Evolutionary conservation across 2,797 vertebrate genomes (phyloP).

Genomic region (Pantherophis vulpinus): DNA sequence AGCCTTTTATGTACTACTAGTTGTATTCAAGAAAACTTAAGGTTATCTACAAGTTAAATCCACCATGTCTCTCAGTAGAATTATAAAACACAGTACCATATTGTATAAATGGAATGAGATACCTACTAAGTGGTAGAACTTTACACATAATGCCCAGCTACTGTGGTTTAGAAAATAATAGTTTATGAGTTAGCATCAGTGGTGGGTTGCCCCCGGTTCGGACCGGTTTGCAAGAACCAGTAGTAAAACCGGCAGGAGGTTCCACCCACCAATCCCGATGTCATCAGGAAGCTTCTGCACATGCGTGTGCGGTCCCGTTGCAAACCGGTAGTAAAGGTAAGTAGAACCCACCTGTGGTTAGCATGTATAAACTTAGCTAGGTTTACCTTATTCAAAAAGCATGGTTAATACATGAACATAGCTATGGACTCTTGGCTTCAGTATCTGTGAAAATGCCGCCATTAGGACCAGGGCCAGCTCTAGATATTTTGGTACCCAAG

Average conservation of each 20-base stretch:
- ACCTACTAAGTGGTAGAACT: background rate
- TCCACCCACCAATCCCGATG: too few relatives aligned
- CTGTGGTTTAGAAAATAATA: background rate
- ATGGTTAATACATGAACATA: background rate
- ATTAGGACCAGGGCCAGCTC: background rate
- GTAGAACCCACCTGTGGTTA: background rate
- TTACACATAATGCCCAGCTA: background rate
- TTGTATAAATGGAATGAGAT: background rate
- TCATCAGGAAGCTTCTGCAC: too few relatives aligned
- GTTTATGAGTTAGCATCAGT: background rate
- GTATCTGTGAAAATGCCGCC: background rate
- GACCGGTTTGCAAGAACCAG: too few relatives aligned
- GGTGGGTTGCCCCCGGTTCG: too few relatives aligned
- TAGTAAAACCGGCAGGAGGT: too few relatives aligned
- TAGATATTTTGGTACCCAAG: background rate
- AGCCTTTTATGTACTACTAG: background rate
- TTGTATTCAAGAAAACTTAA: background rate
- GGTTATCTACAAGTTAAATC: background rate
- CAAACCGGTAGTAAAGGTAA: too few relatives aligned
- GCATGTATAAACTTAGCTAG: background rate
- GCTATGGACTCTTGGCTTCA: background rate
- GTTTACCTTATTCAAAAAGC: background rate
- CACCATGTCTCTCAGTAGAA: background rate
- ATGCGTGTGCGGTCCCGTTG: too few relatives aligned
- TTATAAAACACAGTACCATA: background rate